Conservation (phyloP, 2,797 vertebrate genomes). For the Poecile montanus region DNA sequence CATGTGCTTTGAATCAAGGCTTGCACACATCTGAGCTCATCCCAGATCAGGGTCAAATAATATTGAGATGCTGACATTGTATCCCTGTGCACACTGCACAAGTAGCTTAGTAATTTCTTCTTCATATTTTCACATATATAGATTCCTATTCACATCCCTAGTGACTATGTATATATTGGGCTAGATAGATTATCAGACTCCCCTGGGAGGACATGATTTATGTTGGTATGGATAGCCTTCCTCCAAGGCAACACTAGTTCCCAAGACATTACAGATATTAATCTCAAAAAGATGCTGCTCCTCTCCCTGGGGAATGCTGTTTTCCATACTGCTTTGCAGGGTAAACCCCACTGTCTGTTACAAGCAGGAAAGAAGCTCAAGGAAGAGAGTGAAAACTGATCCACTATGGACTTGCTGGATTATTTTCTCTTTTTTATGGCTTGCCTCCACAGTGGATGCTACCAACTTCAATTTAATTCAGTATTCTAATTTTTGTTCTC, state of each 20-base stretch:
- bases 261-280: not conserved
- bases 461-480: not conserved
- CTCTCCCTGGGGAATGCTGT: not conserved
- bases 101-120: not conserved
- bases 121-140: not conserved
- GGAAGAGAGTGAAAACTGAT: not conserved
- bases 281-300: not conserved
- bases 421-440: not conserved
- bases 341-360: not conserved
- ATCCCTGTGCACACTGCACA: not conserved
- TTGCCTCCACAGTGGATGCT: not conserved
- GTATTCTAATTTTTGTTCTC: not conserved
- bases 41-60: not conserved
- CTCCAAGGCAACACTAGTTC: not conserved
- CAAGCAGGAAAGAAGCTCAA: not conserved
- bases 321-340: not conserved
- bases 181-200: not conserved
- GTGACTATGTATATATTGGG: not conserved
- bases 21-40: not conserved
- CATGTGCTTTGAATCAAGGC: not conserved
- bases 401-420: rapidly evolving
- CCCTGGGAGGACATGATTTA: not conserved
- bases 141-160: not conserved
- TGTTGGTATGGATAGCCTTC: not conserved
- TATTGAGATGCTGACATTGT: not conserved